A percentile compares a stretch with the other conserved stretches of the same genome.
phyloP scores from a whole-genome alignment of 2,113 vertebrate genomes.

The Nettapus auritus region DNA sequence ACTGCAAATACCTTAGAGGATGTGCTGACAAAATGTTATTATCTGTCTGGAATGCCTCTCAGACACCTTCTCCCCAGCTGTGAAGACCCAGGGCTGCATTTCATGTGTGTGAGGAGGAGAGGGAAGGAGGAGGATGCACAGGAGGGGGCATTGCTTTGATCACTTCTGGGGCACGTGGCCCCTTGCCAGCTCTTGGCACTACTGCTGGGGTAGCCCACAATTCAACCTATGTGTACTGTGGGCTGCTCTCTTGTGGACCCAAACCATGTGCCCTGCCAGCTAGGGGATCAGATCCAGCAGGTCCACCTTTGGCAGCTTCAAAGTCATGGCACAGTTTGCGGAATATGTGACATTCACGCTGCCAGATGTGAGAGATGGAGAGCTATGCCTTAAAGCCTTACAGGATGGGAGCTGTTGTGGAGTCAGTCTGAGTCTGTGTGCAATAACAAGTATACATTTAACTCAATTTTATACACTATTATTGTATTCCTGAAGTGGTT shows the following conservation, averaged over 20 bases:
- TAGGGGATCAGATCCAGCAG: neutral
- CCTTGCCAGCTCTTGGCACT: neutral
- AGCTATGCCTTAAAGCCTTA: neutral
- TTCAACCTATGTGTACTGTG: rapidly evolving
- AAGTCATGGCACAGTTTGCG: neutral
- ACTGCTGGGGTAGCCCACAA: neutral
- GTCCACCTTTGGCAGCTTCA: neutral
- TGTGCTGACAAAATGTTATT: neutral
- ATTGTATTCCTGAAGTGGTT: neutral
- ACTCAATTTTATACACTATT: neutral
- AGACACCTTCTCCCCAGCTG: neutral
- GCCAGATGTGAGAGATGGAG: neutral
- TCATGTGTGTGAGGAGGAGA: neutral
- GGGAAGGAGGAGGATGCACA: neutral
- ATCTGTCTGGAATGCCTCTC: neutral
- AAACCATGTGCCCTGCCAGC: neutral
- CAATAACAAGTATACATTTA: neutral
- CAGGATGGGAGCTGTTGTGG: neutral
- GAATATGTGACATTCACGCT: rapidly evolving
- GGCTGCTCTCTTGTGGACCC: neutral
- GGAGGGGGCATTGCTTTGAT: too few species aligned
- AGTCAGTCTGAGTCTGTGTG: neutral
- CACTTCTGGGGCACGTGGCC: too few species aligned
- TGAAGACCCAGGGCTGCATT: neutral
- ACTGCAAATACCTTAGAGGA: neutral